Percentiles rank a stretch among this genome's conserved stretches.
These are phyloP conservation scores for Bambusicola thoracicus DNA, from an alignment of 2,113 vertebrate species.

Conservation along the genomic window DNA sequence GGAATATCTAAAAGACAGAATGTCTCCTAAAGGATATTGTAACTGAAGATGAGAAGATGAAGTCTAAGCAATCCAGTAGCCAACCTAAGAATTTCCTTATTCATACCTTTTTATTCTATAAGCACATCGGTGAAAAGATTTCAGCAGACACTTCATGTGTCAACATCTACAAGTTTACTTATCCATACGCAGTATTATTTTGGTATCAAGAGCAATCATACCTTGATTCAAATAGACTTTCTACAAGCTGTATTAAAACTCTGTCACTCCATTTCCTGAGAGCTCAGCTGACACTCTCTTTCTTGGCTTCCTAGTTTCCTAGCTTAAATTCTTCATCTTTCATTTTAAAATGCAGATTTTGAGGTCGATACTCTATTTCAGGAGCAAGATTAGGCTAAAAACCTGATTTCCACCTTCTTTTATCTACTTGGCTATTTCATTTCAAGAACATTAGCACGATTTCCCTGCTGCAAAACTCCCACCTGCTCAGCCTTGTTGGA, in stretches of 20 bases:
- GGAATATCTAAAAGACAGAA: not conserved
- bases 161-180: not conserved
- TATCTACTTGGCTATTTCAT: not conserved
- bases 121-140: not conserved
- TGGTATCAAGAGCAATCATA: not conserved
- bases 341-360: constrained; percentile 29
- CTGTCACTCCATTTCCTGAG: not conserved
- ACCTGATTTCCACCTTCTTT: not conserved
- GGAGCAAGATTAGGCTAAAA: constrained; percentile 20
- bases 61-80: not conserved
- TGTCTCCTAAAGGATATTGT: rapidly evolving
- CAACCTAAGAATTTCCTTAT: not conserved
- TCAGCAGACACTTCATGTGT: not conserved
- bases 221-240: not conserved
- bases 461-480: not conserved
- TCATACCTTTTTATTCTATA: not conserved
- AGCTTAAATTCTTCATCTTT: constrained; percentile 20
- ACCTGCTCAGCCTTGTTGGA: not conserved
- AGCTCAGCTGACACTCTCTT: not conserved
- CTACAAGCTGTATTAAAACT: not conserved
- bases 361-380: not conserved
- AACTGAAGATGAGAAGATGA: not conserved
- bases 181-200: not conserved
- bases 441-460: not conserved
- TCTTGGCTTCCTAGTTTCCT: not conserved